A percentile compares a stretch with the other conserved stretches of the same genome.
These are phyloP conservation scores for Acrobasis repandana DNA, from an alignment of 2,888 invertebrate species.

Conservation along the genomic window DNA sequence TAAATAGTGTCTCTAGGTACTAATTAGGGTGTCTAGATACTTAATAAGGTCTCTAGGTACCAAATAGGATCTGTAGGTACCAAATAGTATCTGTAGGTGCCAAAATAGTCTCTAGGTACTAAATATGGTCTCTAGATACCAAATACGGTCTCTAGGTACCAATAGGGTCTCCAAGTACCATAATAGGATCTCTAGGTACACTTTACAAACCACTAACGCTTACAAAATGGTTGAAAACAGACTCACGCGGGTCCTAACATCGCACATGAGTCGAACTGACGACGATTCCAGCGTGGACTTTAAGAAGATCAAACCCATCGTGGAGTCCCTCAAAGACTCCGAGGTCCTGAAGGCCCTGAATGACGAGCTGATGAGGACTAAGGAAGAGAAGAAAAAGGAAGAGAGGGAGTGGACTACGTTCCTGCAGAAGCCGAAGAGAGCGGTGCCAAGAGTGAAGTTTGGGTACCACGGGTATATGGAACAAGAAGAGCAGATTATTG, in stretches of 20 bases:
- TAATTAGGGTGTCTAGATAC: too few species aligned
- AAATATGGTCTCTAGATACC: too few species aligned
- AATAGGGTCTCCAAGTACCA: too few species aligned
- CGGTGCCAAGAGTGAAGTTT: constrained; percentile 78
- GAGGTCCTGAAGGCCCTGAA: constrained; percentile 86
- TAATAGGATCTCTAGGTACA: too few species aligned
- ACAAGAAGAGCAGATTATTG: constrained; percentile 39
- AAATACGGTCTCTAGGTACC: too few species aligned
- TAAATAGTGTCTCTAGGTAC: too few species aligned
- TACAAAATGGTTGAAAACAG: constrained; percentile 56
- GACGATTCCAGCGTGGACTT: constrained; percentile 85
- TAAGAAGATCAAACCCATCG: constrained; percentile 85
- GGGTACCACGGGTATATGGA: constrained; percentile 52
- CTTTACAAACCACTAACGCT: too few species aligned
- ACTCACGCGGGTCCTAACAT: constrained; percentile 60
- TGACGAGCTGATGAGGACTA: constrained; percentile 77
- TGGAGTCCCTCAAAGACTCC: constrained; percentile 85
- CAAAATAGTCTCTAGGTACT: too few species aligned
- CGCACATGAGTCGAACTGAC: constrained; percentile 66
- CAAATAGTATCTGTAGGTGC: too few species aligned
- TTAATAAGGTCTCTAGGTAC: too few species aligned
- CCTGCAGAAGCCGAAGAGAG: constrained; percentile 87
- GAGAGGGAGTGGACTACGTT: constrained; percentile 89
- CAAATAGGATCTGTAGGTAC: too few species aligned
- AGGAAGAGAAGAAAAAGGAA: constrained; percentile 76